A percentile compares a stretch with the other conserved stretches of the same genome.
phyloP scores from a whole-genome alignment of 2,113 vertebrate genomes.

The Smithornis capensis region DNA sequence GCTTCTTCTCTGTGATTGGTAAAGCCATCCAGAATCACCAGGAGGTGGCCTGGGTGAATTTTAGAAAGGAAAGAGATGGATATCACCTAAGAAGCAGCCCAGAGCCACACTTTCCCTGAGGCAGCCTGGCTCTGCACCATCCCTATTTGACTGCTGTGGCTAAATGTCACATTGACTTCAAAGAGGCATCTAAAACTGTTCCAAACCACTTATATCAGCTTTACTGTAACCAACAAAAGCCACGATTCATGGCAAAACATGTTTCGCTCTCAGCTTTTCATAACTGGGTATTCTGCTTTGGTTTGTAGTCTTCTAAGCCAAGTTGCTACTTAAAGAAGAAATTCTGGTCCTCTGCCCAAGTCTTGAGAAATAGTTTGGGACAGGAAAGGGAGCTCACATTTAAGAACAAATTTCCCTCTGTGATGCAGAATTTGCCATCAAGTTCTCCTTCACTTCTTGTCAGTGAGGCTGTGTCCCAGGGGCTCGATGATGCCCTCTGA shows the following conservation, averaged over 20 bases:
- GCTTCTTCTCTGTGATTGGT: neutral
- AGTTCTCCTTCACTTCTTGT: neutral
- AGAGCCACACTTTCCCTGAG: neutral
- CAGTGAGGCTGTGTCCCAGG: neutral
- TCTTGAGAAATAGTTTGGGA: neutral
- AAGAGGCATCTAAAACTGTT: slow-evolving; percentile 21
- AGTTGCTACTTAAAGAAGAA: neutral
- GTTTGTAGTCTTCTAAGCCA: neutral
- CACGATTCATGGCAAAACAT: slow-evolving; percentile 3
- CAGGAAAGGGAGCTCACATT: neutral
- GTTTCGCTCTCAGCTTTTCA: neutral
- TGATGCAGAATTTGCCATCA: neutral
- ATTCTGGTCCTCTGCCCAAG: slow-evolving; percentile 3
- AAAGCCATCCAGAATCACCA: neutral
- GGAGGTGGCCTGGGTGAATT: neutral
- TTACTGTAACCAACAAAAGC: neutral
- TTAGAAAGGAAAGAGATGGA: neutral
- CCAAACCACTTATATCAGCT: slow-evolving; percentile 39
- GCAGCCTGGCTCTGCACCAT: neutral
- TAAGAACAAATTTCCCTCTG: neutral
- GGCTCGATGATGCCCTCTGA: neutral
- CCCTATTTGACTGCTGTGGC: neutral
- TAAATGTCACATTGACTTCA: neutral
- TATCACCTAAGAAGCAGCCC: neutral
- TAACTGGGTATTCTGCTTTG: neutral